phyloP scores from a whole-genome alignment of 2,797 vertebrate genomes.

The Hypotaenidia philippensis region DNA sequence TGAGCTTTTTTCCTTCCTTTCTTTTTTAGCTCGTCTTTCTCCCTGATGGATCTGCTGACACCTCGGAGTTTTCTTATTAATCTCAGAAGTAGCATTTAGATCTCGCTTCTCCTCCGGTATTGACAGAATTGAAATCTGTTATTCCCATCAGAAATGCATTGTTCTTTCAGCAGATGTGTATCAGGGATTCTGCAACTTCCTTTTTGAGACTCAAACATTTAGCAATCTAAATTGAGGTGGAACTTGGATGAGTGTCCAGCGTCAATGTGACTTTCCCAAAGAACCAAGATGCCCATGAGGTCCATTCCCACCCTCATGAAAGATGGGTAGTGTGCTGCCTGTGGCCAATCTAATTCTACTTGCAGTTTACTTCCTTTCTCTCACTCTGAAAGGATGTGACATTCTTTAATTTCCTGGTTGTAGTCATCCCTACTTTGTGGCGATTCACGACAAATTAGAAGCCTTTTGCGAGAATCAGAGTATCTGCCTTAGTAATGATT shows the following conservation, averaged over 20 bases:
- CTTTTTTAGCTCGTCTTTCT: neutral
- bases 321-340: rapidly evolving
- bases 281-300: neutral
- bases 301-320: neutral
- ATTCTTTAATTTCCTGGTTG: neutral
- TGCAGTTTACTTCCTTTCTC: neutral
- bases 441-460: neutral
- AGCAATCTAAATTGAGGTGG: neutral
- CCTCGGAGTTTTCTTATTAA: neutral
- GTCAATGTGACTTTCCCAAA: neutral
- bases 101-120: neutral
- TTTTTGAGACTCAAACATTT: neutral
- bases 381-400: neutral
- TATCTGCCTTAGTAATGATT: neutral
- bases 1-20: neutral
- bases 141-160: neutral
- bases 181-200: neutral
- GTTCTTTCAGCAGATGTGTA: neutral
- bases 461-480: neutral
- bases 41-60: neutral
- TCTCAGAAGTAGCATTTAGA: neutral
- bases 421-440: neutral
- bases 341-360: neutral
- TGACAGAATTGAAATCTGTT: neutral
- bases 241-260: neutral